Evolutionary conservation across 2,888 invertebrate genomes (phyloP).

Genomic region (Ochropleura plecta): DNA sequence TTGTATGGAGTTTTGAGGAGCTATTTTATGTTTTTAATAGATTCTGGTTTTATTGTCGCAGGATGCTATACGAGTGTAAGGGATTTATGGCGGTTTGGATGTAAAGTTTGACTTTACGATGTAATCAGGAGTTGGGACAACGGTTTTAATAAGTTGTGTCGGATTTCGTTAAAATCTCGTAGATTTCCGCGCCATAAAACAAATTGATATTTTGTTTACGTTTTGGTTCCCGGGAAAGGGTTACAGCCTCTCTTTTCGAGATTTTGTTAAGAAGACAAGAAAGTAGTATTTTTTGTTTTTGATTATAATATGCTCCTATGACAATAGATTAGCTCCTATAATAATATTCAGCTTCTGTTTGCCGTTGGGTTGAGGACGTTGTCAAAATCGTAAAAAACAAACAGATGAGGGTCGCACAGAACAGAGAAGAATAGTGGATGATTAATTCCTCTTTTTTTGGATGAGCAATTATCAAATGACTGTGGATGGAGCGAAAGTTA

Average conservation of each 20-base stretch:
- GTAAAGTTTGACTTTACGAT: conserved; percentile 59
- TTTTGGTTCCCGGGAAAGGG: conserved; percentile 1
- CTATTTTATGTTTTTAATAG: conserved; percentile 72
- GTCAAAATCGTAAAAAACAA: too few species aligned
- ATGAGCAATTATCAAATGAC: too few species aligned
- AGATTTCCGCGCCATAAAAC: conserved; percentile 11
- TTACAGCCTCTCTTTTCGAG: neutral
- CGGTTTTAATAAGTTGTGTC: conserved; percentile 47
- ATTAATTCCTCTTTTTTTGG: too few species aligned
- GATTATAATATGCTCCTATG: neutral
- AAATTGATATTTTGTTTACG: conserved; percentile 28
- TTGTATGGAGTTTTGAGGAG: conserved; percentile 74
- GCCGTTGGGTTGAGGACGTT: too few species aligned
- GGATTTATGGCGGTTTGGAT: conserved; percentile 56
- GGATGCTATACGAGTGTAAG: conserved; percentile 42
- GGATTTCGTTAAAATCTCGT: conserved; percentile 17
- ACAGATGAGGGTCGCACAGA: too few species aligned
- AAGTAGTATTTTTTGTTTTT: neutral
- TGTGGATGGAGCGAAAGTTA: too few species aligned
- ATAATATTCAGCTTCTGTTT: too few species aligned
- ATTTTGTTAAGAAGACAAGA: neutral
- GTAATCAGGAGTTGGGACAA: conserved; percentile 43
- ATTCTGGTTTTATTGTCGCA: conserved; percentile 66
- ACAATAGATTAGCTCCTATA: neutral
- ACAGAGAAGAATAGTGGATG: too few species aligned